Evolutionary conservation across 2,888 invertebrate genomes (phyloP).

Genomic region (Metalampra italica): DNA sequence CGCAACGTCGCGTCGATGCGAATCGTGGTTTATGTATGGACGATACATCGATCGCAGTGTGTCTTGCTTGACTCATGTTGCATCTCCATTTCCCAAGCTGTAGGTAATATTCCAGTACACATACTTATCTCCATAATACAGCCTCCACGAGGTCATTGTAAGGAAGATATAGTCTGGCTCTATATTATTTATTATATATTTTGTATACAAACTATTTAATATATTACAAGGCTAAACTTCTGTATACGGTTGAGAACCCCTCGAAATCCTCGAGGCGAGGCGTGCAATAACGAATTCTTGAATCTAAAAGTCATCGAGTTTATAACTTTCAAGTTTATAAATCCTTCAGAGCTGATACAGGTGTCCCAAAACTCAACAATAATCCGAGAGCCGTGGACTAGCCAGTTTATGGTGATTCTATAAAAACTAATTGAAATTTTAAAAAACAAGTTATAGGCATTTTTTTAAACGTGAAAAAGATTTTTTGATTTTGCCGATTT

Average conservation of each 20-base stretch:
- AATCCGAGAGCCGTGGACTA: not conserved
- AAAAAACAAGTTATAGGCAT: too few relatives aligned
- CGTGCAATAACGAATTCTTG: not conserved
- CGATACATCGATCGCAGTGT: not conserved
- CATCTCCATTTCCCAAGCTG: not conserved
- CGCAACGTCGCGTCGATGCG: too few relatives aligned
- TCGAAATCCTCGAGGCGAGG: not conserved
- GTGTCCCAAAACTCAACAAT: not conserved
- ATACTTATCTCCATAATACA: conserved; percentile 2
- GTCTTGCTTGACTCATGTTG: not conserved
- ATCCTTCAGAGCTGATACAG: not conserved
- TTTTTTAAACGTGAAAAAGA: too few relatives aligned
- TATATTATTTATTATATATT: conserved; percentile 6
- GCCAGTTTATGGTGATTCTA: too few relatives aligned
- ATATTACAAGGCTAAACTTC: conserved; percentile 9
- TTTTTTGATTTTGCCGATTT: too few relatives aligned
- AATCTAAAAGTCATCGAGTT: not conserved
- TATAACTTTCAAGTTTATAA: not conserved
- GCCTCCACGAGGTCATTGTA: too few relatives aligned
- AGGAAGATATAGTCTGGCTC: too few relatives aligned
- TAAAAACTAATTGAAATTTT: too few relatives aligned
- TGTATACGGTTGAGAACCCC: not conserved
- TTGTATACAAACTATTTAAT: conserved; percentile 12
- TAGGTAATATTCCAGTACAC: conserved; percentile 8
- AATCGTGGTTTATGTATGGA: not conserved